These are phyloP conservation scores for Apamea monoglypha DNA, from an alignment of 2,888 invertebrate genomes.

Conservation along the genomic window DNA sequence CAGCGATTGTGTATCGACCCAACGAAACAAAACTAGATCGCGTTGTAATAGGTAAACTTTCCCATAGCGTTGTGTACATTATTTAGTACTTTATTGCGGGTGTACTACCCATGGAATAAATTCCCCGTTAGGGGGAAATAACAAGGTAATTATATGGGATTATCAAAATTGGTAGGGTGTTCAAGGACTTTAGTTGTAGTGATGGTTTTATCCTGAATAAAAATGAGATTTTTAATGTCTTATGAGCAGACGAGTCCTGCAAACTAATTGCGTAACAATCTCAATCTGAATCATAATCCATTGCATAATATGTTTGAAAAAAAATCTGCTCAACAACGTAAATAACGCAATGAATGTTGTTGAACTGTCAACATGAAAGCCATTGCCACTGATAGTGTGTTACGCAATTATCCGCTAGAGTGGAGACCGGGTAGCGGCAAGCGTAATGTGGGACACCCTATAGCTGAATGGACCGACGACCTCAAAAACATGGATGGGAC, in stretches of 20 bases:
- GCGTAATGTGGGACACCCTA: background rate
- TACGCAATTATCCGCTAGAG: no score
- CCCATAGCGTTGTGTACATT: slow-evolving; percentile 14
- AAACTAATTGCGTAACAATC: no score
- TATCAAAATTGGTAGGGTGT: background rate
- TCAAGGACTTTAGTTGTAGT: background rate
- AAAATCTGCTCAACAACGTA: no score
- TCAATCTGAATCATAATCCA: no score
- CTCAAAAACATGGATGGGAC: background rate
- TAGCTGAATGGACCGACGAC: background rate
- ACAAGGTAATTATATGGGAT: background rate
- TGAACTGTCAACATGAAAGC: no score
- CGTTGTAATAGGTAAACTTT: slow-evolving; percentile 48
- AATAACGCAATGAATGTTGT: no score
- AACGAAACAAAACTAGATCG: slow-evolving; percentile 41
- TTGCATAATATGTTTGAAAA: no score
- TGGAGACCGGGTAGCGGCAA: background rate
- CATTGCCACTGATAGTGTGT: no score
- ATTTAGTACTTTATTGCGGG: slow-evolving; percentile 33
- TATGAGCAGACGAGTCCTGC: no score
- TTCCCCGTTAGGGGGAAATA: background rate
- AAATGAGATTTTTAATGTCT: no score
- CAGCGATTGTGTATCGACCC: slow-evolving; percentile 44
- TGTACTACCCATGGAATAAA: slow-evolving; percentile 20
- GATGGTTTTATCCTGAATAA: background rate